Evolutionary conservation across 2,888 invertebrate genomes (phyloP).

Genomic region (Erynnis tages): DNA sequence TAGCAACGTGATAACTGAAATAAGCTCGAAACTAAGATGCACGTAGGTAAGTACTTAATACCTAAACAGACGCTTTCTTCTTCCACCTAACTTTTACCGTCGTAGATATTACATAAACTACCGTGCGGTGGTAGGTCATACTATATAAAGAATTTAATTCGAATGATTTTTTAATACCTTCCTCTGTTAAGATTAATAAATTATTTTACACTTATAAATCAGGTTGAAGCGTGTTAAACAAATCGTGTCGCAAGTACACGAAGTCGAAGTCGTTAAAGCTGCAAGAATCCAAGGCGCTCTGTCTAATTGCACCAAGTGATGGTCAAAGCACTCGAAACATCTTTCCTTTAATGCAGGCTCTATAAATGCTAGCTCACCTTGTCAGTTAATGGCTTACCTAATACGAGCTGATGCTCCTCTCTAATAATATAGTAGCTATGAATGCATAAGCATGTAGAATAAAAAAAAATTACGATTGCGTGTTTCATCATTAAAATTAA

Average conservation of each 20-base stretch:
- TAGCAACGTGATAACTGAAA: too few species aligned
- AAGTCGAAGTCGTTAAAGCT: constrained; percentile 12
- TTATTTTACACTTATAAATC: background rate
- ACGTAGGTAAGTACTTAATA: too few species aligned
- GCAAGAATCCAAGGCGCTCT: background rate
- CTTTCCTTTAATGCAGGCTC: constrained; percentile 27
- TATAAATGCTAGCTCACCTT: constrained; percentile 50
- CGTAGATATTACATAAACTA: too few species aligned
- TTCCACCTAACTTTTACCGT: too few species aligned
- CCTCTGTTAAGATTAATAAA: background rate
- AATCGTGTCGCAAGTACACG: constrained; percentile 22
- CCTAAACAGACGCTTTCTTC: too few species aligned
- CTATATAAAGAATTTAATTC: background rate
- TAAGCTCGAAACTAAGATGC: too few species aligned
- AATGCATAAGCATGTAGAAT: background rate
- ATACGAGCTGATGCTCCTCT: constrained; percentile 43
- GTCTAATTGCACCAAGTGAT: constrained; percentile 24
- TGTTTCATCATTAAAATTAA: too few species aligned
- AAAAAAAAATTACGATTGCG: too few species aligned
- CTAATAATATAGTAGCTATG: constrained; percentile 32
- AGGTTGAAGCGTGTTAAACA: constrained; percentile 3
- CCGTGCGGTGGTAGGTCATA: too few species aligned
- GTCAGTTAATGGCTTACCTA: constrained; percentile 47
- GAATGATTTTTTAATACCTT: too few species aligned
- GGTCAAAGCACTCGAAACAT: constrained; percentile 20